Evolutionary conservation across 2,113 vertebrate species (phyloP).

Genomic region (Lophius piscatorius): DNA sequence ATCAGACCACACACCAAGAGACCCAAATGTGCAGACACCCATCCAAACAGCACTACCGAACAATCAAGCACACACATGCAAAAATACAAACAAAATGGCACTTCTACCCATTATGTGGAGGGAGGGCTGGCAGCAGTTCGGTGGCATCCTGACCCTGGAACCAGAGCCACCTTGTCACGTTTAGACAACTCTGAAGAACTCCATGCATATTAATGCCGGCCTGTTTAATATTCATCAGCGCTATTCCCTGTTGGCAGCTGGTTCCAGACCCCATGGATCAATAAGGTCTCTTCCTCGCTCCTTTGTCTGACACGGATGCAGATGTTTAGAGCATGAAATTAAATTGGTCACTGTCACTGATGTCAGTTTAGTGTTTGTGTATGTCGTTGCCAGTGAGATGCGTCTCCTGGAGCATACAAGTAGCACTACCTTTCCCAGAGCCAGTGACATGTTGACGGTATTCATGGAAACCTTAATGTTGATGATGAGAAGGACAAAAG

Average conservation of each 20-base stretch:
- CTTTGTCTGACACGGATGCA: slow-evolving; percentile 76
- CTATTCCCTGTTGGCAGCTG: slow-evolving; percentile 71
- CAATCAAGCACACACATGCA: slow-evolving; percentile 19
- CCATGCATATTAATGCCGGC: slow-evolving; percentile 71
- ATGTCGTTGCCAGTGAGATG: slow-evolving; percentile 15
- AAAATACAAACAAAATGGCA: slow-evolving; percentile 40
- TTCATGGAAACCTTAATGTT: slow-evolving; percentile 45
- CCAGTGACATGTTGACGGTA: slow-evolving; percentile 46
- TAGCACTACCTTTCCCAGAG: slow-evolving; percentile 25
- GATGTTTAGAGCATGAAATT: slow-evolving; percentile 81
- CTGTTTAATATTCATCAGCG: slow-evolving; percentile 76
- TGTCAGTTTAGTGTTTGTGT: slow-evolving; percentile 27
- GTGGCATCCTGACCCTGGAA: slow-evolving; percentile 63
- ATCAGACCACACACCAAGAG: slow-evolving; percentile 66
- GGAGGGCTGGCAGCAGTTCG: slow-evolving; percentile 42
- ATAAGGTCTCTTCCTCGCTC: slow-evolving; percentile 58
- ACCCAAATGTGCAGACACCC: slow-evolving; percentile 30
- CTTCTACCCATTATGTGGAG: slow-evolving; percentile 24
- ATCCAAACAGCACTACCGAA: slow-evolving; percentile 18
- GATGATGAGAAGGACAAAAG: slow-evolving; percentile 47
- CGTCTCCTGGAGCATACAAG: slow-evolving; percentile 28
- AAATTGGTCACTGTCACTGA: slow-evolving; percentile 71
- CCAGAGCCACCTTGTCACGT: slow-evolving; percentile 59
- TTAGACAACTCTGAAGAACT: slow-evolving; percentile 55
- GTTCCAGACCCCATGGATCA: slow-evolving; percentile 70